Conservation (phyloP, 2,797 vertebrate species). For the Potorous gilbertii region DNA sequence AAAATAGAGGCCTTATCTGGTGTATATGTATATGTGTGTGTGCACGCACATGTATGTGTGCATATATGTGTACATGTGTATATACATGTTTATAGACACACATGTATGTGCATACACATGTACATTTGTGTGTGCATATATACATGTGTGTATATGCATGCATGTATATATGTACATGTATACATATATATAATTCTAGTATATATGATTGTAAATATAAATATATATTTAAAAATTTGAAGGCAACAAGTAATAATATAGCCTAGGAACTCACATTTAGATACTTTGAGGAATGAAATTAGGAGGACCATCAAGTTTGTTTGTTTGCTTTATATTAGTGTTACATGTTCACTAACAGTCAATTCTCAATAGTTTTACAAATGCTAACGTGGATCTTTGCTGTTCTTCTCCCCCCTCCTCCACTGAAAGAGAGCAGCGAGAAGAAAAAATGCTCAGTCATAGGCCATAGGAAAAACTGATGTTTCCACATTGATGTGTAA, state of each 20-base stretch:
- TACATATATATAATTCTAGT: no score
- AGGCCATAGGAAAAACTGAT: background rate
- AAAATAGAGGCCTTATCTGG: rapidly evolving
- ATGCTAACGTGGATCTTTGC: slow-evolving; percentile 39
- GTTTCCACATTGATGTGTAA: background rate
- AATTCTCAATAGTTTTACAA: background rate
- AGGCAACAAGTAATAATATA: background rate
- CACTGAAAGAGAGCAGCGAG: background rate
- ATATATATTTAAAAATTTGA: no score
- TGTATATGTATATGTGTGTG: background rate
- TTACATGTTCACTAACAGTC: background rate
- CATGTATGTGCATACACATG: no score
- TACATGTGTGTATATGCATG: no score
- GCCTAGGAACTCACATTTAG: background rate
- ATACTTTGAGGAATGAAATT: background rate
- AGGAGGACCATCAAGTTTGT: background rate
- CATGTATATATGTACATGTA: no score
- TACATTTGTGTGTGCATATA: no score
- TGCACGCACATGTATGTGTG: no score
- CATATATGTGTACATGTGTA: no score
- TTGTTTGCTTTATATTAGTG: background rate
- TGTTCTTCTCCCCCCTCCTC: slow-evolving; percentile 39
- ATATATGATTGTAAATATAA: no score
- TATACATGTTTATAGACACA: no score
- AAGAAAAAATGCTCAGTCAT: background rate